These are phyloP conservation scores for Acanthaster planci DNA, from an alignment of 35 echinoderm and acorn worm genomes.

Conservation along the genomic window DNA sequence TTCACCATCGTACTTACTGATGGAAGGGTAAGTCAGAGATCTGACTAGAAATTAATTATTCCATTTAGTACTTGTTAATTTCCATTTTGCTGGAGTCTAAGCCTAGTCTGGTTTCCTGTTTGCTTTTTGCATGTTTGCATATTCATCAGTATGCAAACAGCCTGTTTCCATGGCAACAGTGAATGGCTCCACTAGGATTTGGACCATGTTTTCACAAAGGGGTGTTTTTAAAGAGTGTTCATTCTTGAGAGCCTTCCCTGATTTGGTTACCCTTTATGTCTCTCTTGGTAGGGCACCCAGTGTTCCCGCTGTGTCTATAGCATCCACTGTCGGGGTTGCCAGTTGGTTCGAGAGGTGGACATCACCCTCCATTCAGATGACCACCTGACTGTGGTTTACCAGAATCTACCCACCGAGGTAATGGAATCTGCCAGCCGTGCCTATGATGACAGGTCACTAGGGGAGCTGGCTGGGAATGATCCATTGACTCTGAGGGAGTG, in stretches of 20 bases:
- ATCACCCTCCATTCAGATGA: slow-evolving; percentile 78
- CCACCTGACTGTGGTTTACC: slow-evolving; percentile 83
- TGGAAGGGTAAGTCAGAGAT: slow-evolving; percentile 63
- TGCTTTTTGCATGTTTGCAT: no score
- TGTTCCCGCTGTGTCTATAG: slow-evolving; percentile 85
- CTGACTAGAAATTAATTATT: neutral
- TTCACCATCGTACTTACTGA: slow-evolving; percentile 86
- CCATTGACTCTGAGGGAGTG: slow-evolving; percentile 87
- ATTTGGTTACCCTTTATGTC: neutral
- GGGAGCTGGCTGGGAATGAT: slow-evolving; percentile 53
- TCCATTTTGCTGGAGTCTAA: no score
- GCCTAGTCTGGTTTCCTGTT: no score
- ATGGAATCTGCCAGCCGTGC: slow-evolving; percentile 74
- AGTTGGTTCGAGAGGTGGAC: slow-evolving; percentile 87
- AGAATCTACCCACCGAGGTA: slow-evolving; percentile 56
- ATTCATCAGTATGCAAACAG: no score
- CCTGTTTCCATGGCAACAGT: no score
- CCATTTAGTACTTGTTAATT: no score
- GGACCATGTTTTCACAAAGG: no score
- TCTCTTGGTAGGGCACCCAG: slow-evolving; percentile 66
- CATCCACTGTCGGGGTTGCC: slow-evolving; percentile 87
- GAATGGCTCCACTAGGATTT: no score
- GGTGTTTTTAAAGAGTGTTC: neutral
- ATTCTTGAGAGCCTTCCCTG: neutral
- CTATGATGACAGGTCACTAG: slow-evolving; percentile 75